Conservation (phyloP, 1,140 invertebrate species). For the Drosophila sp. region DNA sequence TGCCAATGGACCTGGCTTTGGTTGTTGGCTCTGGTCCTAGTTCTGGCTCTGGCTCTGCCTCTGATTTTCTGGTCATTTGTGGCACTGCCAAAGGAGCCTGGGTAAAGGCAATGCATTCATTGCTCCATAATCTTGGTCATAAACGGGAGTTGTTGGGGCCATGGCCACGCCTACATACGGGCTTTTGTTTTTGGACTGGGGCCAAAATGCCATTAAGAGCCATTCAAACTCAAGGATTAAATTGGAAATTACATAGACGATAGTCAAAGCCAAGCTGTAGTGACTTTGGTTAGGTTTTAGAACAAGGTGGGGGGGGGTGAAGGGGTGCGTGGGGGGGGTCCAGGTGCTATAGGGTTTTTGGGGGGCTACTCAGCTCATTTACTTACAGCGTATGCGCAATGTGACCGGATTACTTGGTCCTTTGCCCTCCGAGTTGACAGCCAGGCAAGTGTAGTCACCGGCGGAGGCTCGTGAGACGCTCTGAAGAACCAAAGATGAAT, state of each 20-base stretch:
- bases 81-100: slow-evolving; percentile 22
- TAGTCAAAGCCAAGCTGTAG: slow-evolving; percentile 72
- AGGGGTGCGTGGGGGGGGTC: background rate
- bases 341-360: background rate
- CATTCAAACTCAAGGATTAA: slow-evolving; percentile 79
- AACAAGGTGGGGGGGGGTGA: background rate
- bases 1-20: slow-evolving; percentile 17
- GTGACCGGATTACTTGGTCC: slow-evolving; percentile 91
- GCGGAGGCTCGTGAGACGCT: slow-evolving; percentile 90
- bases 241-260: slow-evolving; percentile 78
- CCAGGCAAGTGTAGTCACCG: slow-evolving; percentile 92
- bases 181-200: slow-evolving; percentile 61
- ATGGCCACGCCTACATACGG: slow-evolving; percentile 35
- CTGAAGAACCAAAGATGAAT: slow-evolving; percentile 92
- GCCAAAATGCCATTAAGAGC: slow-evolving; percentile 77
- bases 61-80: slow-evolving; percentile 41
- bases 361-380: slow-evolving; percentile 49
- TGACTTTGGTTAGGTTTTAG: slow-evolving; percentile 21
- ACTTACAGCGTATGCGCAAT: slow-evolving; percentile 92
- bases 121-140: slow-evolving; percentile 79
- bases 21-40: slow-evolving; percentile 16
- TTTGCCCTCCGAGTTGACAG: slow-evolving; percentile 91
- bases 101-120: slow-evolving; percentile 75
- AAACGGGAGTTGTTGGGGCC: slow-evolving; percentile 41
- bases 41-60: background rate